Evolutionary conservation across 2,113 vertebrate species (phyloP).

Genomic region (Prolemur simus): DNA sequence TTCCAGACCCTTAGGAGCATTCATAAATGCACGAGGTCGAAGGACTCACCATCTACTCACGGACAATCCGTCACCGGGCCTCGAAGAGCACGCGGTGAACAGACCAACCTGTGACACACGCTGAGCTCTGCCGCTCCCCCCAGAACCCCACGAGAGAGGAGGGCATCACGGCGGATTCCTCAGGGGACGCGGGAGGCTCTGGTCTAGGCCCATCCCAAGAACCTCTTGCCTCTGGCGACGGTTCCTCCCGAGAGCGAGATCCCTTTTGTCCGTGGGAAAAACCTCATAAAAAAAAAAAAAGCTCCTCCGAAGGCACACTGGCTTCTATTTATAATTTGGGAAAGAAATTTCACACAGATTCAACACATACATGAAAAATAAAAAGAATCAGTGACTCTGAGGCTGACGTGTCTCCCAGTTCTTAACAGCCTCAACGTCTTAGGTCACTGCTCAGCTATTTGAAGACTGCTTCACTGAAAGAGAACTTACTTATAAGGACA

Average conservation of each 20-base stretch:
- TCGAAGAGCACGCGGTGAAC: too few species aligned
- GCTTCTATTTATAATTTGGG: constrained; percentile 44
- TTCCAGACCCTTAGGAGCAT: too few species aligned
- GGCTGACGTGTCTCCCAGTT: not conserved
- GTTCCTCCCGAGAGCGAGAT: constrained; percentile 20
- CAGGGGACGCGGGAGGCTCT: fast-evolving
- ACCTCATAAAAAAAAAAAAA: not conserved
- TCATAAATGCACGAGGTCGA: too few species aligned
- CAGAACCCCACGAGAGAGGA: too few species aligned
- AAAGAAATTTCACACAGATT: constrained; percentile 30
- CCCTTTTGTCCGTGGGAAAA: constrained; percentile 46
- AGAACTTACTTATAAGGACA: not conserved
- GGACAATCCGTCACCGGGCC: too few species aligned
- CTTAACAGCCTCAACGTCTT: not conserved
- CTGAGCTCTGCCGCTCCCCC: too few species aligned
- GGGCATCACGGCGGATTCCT: fast-evolving
- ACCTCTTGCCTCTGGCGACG: not conserved
- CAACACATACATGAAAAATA: not conserved
- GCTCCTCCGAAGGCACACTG: not conserved
- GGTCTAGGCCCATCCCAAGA: fast-evolving
- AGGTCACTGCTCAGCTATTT: not conserved
- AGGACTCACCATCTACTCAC: too few species aligned
- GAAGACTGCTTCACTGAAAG: not conserved
- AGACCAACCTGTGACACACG: too few species aligned
- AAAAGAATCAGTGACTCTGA: not conserved